Conservation (phyloP, 2,888 invertebrate genomes). For the Microctonus brassicae region DNA sequence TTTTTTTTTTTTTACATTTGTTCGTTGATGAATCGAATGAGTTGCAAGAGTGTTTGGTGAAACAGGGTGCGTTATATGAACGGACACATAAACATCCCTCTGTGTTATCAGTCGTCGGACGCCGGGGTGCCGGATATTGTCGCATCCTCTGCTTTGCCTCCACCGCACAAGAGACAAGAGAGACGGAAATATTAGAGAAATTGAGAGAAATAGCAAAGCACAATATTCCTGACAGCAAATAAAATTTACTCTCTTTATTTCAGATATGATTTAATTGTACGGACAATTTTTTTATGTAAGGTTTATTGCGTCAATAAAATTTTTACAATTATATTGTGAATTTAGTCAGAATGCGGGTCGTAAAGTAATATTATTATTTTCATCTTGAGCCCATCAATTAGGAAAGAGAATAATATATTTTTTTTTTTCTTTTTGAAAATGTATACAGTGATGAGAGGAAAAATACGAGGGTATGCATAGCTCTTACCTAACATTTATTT, state of each 20-base stretch:
- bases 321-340: neutral
- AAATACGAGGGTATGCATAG: conserved; percentile 38
- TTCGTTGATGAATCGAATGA: conserved; percentile 19
- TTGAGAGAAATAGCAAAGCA: neutral
- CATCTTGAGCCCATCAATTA: neutral
- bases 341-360: too few relatives aligned
- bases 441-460: neutral
- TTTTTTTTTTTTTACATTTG: conserved; percentile 9
- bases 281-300: neutral
- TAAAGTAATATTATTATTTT: neutral
- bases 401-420: conserved; percentile 8
- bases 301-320: neutral
- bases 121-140: conserved; percentile 70
- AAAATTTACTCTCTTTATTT: neutral
- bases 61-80: conserved; percentile 38
- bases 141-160: conserved; percentile 68
- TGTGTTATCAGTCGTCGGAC: conserved; percentile 70
- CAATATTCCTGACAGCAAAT: neutral
- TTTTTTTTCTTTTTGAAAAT: neutral
- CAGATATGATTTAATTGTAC: neutral
- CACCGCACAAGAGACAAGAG: conserved; percentile 40
- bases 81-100: conserved; percentile 69
- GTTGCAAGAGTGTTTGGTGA: conserved; percentile 26
- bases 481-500: conserved; percentile 43
- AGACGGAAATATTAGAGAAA: conserved; percentile 17